These are phyloP conservation scores for Drosophila diplacantha DNA, from an alignment of 2,888 invertebrate genomes.

Conservation along the genomic window DNA sequence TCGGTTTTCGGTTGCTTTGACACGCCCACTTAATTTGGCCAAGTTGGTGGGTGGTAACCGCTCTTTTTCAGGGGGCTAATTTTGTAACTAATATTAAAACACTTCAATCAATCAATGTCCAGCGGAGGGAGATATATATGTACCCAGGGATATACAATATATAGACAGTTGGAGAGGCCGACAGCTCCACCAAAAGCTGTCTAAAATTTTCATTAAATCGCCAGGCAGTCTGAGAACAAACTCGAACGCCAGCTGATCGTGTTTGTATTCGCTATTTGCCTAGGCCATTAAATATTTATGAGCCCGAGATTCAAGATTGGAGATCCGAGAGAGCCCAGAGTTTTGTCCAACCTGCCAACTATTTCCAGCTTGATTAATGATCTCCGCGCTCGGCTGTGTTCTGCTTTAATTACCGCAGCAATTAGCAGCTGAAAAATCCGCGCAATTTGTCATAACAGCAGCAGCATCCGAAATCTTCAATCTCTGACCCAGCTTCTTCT, in stretches of 20 bases:
- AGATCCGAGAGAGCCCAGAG: constrained; percentile 16
- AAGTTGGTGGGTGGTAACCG: constrained; percentile 64
- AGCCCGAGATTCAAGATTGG: constrained; percentile 10
- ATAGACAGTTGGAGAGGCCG: constrained; percentile 1
- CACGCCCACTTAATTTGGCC: constrained; percentile 66
- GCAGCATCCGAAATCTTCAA: constrained; percentile 30
- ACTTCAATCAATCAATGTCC: constrained; percentile 71
- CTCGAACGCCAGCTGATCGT: constrained; percentile 28
- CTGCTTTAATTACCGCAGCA: constrained; percentile 68
- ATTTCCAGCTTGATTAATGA: constrained; percentile 63
- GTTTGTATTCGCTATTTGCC: constrained; percentile 34
- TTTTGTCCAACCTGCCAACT: constrained; percentile 36
- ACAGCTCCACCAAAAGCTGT: constrained; percentile 5
- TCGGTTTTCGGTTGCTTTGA: constrained; percentile 31
- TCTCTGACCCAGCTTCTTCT: constrained; percentile 28
- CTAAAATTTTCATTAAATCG: constrained; percentile 32
- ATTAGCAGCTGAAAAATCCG: constrained; percentile 59
- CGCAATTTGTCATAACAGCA: constrained; percentile 53
- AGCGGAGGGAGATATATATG: background rate
- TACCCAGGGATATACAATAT: background rate
- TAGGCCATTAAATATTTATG: constrained; percentile 40
- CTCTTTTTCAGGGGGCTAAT: constrained; percentile 50
- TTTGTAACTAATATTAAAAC: constrained; percentile 66
- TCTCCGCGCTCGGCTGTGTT: constrained; percentile 40
- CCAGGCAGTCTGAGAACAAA: constrained; percentile 38